phyloP scores from a whole-genome alignment of 2,888 invertebrate species.

The Latrodectus hesperus region DNA sequence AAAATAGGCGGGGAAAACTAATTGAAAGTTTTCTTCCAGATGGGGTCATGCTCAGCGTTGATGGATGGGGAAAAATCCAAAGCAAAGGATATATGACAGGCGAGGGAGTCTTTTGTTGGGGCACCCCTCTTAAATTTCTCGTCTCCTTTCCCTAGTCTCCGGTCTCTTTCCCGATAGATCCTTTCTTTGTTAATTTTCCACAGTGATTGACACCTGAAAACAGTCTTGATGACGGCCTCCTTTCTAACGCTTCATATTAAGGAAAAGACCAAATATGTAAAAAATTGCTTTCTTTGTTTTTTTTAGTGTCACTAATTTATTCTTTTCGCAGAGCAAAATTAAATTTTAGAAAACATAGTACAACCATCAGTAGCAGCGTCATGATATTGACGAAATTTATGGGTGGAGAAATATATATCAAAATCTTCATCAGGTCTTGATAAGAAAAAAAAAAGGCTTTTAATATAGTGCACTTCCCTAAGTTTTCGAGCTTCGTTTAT shows the following conservation, averaged over 20 bases:
- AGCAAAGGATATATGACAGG: slow-evolving; percentile 52
- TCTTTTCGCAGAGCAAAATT: slow-evolving; percentile 31
- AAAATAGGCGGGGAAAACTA: slow-evolving; percentile 36
- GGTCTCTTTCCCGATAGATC: slow-evolving; percentile 4
- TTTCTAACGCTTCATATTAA: slow-evolving; percentile 3
- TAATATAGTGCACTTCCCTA: too few species aligned
- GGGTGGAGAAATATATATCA: not conserved
- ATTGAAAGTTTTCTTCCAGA: slow-evolving; percentile 65
- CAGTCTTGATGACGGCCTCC: slow-evolving; percentile 34
- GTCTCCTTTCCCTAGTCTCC: not conserved
- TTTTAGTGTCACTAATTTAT: too few species aligned
- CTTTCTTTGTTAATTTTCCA: slow-evolving; percentile 21
- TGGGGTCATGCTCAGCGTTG: slow-evolving; percentile 48
- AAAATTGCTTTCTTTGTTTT: slow-evolving; percentile 8
- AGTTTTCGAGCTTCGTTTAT: too few species aligned
- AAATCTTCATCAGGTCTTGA: too few species aligned
- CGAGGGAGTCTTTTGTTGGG: slow-evolving; percentile 41
- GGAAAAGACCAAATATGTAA: slow-evolving; percentile 6
- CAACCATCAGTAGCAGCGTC: slow-evolving; percentile 7
- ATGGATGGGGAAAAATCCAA: slow-evolving; percentile 36
- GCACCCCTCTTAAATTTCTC: slow-evolving; percentile 30
- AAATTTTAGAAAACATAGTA: slow-evolving; percentile 28
- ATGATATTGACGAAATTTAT: not conserved
- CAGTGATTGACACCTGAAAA: slow-evolving; percentile 46
- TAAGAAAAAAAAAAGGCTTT: too few species aligned